Percentiles rank a stretch among this genome's conserved stretches.
These are phyloP conservation scores for Phrynosoma platyrhinos DNA, from an alignment of 2,113 vertebrate species.

Conservation along the genomic window DNA sequence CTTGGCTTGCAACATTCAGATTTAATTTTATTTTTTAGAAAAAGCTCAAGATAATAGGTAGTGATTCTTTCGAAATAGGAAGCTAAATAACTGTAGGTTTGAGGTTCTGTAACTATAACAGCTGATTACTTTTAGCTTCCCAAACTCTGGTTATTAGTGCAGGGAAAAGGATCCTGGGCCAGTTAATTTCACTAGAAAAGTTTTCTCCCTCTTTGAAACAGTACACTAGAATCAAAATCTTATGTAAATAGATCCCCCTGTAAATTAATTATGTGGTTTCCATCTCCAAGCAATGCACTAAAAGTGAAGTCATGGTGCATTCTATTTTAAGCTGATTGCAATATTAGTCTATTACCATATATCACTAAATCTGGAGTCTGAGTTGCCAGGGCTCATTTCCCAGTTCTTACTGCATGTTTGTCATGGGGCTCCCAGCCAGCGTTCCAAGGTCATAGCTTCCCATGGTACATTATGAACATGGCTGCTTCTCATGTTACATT, in stretches of 20 bases:
- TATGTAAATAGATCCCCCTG: slow-evolving; percentile 57
- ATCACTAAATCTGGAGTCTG: slow-evolving; percentile 46
- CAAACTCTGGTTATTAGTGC: not conserved
- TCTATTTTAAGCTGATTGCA: slow-evolving; percentile 61
- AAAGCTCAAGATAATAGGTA: too few species aligned
- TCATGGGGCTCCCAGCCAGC: not conserved
- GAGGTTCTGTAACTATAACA: too few species aligned
- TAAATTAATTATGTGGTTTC: slow-evolving; percentile 64
- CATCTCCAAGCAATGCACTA: slow-evolving; percentile 45
- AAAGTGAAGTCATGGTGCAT: slow-evolving; percentile 58
- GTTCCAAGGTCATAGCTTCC: not conserved
- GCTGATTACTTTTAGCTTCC: too few species aligned
- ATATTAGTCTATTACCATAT: slow-evolving; percentile 66
- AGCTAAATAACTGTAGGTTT: too few species aligned
- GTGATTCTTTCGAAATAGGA: too few species aligned
- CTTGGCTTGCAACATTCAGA: too few species aligned
- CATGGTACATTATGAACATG: not conserved
- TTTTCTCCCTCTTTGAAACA: slow-evolving; percentile 31
- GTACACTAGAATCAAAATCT: slow-evolving; percentile 54
- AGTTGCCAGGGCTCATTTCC: slow-evolving; percentile 39
- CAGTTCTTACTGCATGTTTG: slow-evolving; percentile 40
- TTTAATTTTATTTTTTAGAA: too few species aligned
- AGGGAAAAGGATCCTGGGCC: not conserved
- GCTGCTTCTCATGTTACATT: not conserved
- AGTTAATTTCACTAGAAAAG: not conserved